phyloP scores from a whole-genome alignment of 1,140 invertebrate species.

The Sarcophaga bullata region DNA sequence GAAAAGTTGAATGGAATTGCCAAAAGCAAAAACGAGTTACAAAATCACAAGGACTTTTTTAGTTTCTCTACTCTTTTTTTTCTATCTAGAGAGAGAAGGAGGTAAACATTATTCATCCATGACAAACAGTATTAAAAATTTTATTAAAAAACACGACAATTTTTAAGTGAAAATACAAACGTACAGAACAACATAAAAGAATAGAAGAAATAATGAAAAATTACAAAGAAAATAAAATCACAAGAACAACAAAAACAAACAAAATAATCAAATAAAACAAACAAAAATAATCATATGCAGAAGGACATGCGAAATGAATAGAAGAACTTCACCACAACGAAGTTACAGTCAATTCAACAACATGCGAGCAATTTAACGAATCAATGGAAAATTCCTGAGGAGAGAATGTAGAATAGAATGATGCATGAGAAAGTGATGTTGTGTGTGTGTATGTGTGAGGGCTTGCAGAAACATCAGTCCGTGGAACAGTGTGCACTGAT shows the following conservation, averaged over 20 bases:
- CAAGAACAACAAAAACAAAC: not conserved
- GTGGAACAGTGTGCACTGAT: not conserved
- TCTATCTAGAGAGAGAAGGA: not conserved
- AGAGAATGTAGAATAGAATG: too few relatives aligned
- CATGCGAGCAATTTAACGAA: not conserved
- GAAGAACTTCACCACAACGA: not conserved
- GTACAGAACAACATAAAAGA: not conserved
- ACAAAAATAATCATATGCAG: not conserved
- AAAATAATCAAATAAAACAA: not conserved
- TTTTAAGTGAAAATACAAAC: conserved; percentile 7
- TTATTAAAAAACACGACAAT: not conserved
- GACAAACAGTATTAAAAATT: conserved; percentile 6
- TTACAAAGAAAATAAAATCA: not conserved
- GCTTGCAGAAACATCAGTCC: not conserved
- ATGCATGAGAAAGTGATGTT: too few relatives aligned
- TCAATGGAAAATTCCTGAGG: not conserved
- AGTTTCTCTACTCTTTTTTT: not conserved
- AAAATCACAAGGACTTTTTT: not conserved
- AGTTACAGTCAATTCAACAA: not conserved
- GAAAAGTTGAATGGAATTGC: not conserved
- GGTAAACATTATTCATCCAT: not conserved
- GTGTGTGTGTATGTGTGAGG: not conserved
- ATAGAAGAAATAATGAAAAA: too few relatives aligned
- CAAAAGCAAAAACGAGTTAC: not conserved
- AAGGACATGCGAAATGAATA: not conserved